Evolutionary conservation across 1,140 invertebrate species (phyloP).

Genomic region (Lepidurus couesii): DNA sequence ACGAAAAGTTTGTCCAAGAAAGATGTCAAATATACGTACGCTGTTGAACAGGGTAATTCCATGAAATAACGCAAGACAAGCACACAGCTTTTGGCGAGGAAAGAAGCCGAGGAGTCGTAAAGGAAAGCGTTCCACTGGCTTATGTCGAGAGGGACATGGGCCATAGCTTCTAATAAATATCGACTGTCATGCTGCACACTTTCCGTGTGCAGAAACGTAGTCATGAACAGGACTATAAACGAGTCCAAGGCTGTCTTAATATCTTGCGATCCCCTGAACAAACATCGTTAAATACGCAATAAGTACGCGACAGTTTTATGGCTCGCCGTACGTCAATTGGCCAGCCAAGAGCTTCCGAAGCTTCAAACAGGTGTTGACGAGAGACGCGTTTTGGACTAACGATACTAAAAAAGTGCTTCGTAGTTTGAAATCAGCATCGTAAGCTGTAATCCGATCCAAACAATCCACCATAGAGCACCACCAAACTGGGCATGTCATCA

Average conservation of each 20-base stretch:
- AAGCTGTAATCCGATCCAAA: neutral
- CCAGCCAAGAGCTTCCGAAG: neutral
- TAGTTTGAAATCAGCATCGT: neutral
- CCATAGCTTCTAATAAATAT: neutral
- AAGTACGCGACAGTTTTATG: neutral
- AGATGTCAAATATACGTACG: neutral
- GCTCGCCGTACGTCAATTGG: neutral
- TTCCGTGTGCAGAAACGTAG: neutral
- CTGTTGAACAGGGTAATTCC: neutral
- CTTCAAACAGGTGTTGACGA: neutral
- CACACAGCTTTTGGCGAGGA: neutral
- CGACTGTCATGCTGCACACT: neutral
- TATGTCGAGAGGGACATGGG: neutral
- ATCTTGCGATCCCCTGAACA: neutral
- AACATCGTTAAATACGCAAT: neutral
- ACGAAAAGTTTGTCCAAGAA: neutral
- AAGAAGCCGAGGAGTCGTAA: neutral
- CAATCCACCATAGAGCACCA: neutral
- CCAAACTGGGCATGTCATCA: neutral
- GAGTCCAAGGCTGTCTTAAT: neutral
- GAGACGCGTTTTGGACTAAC: neutral
- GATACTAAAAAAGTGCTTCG: neutral
- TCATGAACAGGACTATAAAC: neutral
- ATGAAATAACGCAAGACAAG: neutral
- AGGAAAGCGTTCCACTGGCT: slow-evolving; percentile 9